These are phyloP conservation scores for Exephanes ischioxanthus DNA, from an alignment of 2,888 invertebrate genomes.

Conservation along the genomic window DNA sequence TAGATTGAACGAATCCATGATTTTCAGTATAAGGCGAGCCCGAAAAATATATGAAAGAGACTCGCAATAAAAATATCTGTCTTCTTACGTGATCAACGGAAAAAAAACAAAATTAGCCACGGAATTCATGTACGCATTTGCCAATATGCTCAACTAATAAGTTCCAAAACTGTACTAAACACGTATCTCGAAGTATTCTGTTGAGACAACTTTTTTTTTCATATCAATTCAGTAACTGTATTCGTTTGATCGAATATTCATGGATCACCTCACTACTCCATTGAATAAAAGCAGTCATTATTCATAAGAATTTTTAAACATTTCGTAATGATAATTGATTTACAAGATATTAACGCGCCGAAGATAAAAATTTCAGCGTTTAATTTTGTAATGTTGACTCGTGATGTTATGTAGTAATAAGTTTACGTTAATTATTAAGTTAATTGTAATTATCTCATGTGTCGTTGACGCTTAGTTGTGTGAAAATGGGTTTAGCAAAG, in stretches of 20 bases:
- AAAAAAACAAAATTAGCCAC: constrained; percentile 46
- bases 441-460: constrained; percentile 56
- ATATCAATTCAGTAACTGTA: constrained; percentile 22
- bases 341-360: constrained; percentile 53
- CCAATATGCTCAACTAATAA: constrained; percentile 43
- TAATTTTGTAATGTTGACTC: constrained; percentile 67
- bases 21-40: constrained; percentile 18
- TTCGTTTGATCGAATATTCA: constrained; percentile 54
- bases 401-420: constrained; percentile 73
- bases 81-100: constrained; percentile 21
- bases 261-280: constrained; percentile 59
- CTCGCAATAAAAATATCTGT: constrained; percentile 17
- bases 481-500: constrained; percentile 70
- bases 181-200: constrained; percentile 43
- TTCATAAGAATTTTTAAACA: constrained; percentile 52
- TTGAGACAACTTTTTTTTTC: not conserved
- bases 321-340: constrained; percentile 47
- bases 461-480: constrained; percentile 34
- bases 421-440: constrained; percentile 66
- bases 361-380: constrained; percentile 44
- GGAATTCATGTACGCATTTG: constrained; percentile 53
- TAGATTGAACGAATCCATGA: constrained; percentile 17
- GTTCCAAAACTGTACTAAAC: constrained; percentile 33
- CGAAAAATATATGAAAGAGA: constrained; percentile 11
- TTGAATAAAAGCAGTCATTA: constrained; percentile 66